Conservation (phyloP, 2,888 invertebrate genomes). For the Ornithoptera priamus region DNA sequence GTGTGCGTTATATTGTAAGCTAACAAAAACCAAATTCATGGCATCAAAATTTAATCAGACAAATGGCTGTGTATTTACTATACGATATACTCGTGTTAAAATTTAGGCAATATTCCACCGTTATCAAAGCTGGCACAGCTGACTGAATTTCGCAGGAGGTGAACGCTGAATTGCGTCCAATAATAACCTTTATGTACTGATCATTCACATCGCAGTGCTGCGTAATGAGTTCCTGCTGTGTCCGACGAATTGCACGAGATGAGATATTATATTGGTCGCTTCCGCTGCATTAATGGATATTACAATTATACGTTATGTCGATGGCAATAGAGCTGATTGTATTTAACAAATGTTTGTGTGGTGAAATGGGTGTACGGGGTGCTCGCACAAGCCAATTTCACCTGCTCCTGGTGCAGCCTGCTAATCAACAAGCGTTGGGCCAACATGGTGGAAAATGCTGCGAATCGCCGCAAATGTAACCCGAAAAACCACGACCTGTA, state of each 20-base stretch:
- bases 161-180: slow-evolving; percentile 38
- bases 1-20: not conserved
- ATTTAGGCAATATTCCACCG: slow-evolving; percentile 37
- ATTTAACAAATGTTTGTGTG: no score
- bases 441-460: no score
- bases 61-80: not conserved
- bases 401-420: no score
- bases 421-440: no score
- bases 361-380: no score
- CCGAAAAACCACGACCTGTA: no score
- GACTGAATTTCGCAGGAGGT: slow-evolving; percentile 43
- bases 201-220: slow-evolving; percentile 21
- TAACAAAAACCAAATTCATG: not conserved
- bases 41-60: not conserved
- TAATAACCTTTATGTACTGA: slow-evolving; percentile 29
- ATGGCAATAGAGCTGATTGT: no score
- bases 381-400: no score
- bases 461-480: no score
- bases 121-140: slow-evolving; percentile 45
- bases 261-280: not conserved
- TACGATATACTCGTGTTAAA: slow-evolving; percentile 15
- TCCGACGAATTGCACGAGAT: slow-evolving; percentile 4
- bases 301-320: no score
- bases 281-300: not conserved
- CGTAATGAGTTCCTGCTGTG: slow-evolving; percentile 17